These are phyloP conservation scores for Drosophila eugracilis DNA, from an alignment of 1,140 invertebrate species.

Conservation along the genomic window DNA sequence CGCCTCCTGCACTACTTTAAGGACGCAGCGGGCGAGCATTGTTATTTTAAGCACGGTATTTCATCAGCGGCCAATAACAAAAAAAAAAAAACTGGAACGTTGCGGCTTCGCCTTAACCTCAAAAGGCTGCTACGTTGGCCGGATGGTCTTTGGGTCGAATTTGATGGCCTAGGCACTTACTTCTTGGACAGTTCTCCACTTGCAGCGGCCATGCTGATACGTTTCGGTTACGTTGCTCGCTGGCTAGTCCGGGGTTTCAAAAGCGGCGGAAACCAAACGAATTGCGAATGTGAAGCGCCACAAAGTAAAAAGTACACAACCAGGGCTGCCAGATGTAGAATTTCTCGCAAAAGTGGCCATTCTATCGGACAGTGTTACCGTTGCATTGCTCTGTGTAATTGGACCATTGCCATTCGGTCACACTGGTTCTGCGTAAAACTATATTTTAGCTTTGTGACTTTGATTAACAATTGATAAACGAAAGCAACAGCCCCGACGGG, in stretches of 20 bases:
- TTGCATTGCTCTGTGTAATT: background rate
- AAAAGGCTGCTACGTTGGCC: conserved; percentile 22
- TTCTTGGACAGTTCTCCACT: conserved; percentile 81
- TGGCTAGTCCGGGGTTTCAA: conserved; percentile 5
- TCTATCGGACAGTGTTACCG: background rate
- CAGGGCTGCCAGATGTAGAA: conserved; percentile 2
- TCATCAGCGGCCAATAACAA: conserved; percentile 2
- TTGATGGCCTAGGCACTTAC: conserved; percentile 53
- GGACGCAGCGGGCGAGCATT: conserved; percentile 40
- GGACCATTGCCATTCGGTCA: conserved; percentile 10
- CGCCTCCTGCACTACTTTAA: conserved; percentile 24
- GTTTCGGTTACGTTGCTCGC: conserved; percentile 10
- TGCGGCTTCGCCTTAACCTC: conserved; percentile 69
- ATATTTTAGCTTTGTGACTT: conserved; percentile 20
- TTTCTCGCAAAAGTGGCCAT: background rate
- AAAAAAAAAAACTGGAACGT: conserved; percentile 3
- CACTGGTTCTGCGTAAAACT: conserved; percentile 8
- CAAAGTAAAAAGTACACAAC: conserved; percentile 18
- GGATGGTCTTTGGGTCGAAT: background rate
- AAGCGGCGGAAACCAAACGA: conserved; percentile 21
- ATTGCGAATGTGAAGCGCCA: conserved; percentile 42
- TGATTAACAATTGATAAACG: conserved; percentile 24
- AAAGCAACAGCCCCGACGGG: background rate
- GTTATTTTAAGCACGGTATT: conserved; percentile 4
- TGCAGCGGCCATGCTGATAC: conserved; percentile 69